Base-by-base conservation (phyloP, 1,140 invertebrate genomes). In the Caenorhabditis tropicalis region DNA sequence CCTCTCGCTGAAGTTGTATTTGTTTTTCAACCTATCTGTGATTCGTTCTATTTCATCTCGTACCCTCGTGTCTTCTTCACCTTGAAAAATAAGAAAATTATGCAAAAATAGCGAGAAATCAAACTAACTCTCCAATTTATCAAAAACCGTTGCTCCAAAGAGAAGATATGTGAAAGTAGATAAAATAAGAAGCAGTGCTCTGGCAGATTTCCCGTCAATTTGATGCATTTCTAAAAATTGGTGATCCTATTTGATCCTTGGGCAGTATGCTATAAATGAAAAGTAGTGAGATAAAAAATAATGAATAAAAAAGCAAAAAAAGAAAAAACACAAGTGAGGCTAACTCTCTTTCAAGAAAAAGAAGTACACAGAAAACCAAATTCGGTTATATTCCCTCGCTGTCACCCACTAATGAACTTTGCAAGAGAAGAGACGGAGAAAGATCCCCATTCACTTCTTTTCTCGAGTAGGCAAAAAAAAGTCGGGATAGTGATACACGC, bases 121-220 rank as follows among this genome's bases (percentile, higher is more conserved):
- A 7, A 46, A 74, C 65, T 74, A 12, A 24, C 96, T 98, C 93
- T 99, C 98, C 84, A 99, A 93, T 29, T 95, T 95, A 93, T 99
- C 97, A 93, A 99, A 99, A 80, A 99, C 95, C 56, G 97, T 96
- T 82, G 98, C 98, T 88, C 98, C 98, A 88, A 99, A 95, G 86
- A 99, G 94, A 89, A 99, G 94, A 93, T 99, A 99, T 70, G 97
- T 98, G 93, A 99, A 97, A 84, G 97, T 99, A 92, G 95, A 96
- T 87, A 99, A 96, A 90, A 99, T 97, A 89, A 99, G 94, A 84
- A 96, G 96, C 91, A 99, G 92, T 88, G 97, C 99, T 89, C 98
- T 94, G 88, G 98, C 95, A 94, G 99, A 99, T 94, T 99, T 98
- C 51, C 70, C 70, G 79, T 87, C 86, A 29, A 87, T 84, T 43